Evolutionary conservation across 2,888 invertebrate species (phyloP).

Genomic region (Tribolium freemani): DNA sequence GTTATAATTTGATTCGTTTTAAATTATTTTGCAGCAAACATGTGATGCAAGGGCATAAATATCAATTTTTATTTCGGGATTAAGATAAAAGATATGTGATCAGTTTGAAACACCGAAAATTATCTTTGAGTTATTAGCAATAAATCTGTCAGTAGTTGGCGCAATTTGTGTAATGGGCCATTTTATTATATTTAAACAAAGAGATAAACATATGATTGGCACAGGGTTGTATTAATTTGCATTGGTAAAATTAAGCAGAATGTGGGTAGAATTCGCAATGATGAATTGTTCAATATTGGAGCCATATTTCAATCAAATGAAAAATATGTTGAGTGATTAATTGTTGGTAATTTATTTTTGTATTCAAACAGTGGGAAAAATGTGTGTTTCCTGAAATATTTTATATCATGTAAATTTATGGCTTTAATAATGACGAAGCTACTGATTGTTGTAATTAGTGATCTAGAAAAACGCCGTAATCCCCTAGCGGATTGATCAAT

Average conservation of each 20-base stretch:
- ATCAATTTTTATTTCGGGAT: slow-evolving; percentile 27
- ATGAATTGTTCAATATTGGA: slow-evolving; percentile 25
- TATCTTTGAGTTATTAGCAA: slow-evolving; percentile 41
- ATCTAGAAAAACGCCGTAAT: neutral
- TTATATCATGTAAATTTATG: too few species aligned
- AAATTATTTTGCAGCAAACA: neutral
- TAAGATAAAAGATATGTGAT: slow-evolving; percentile 39
- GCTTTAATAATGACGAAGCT: too few species aligned
- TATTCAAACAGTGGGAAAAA: neutral
- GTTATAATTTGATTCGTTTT: slow-evolving; percentile 15
- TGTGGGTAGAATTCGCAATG: slow-evolving; percentile 19
- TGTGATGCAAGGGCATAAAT: neutral
- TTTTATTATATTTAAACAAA: slow-evolving; percentile 36
- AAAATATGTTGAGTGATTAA: slow-evolving; percentile 35
- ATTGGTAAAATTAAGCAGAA: neutral
- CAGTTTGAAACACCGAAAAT: slow-evolving; percentile 35
- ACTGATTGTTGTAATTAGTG: too few species aligned
- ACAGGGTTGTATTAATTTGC: neutral
- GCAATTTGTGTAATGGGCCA: slow-evolving; percentile 32
- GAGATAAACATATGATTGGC: slow-evolving; percentile 23
- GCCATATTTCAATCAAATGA: slow-evolving; percentile 37
- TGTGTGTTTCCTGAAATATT: too few species aligned
- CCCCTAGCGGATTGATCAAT: too few species aligned
- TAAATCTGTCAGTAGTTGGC: slow-evolving; percentile 34
- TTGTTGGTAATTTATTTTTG: slow-evolving; percentile 32